phyloP scores from a whole-genome alignment of 2,113 vertebrate species.

The Pygoscelis antarcticus region DNA sequence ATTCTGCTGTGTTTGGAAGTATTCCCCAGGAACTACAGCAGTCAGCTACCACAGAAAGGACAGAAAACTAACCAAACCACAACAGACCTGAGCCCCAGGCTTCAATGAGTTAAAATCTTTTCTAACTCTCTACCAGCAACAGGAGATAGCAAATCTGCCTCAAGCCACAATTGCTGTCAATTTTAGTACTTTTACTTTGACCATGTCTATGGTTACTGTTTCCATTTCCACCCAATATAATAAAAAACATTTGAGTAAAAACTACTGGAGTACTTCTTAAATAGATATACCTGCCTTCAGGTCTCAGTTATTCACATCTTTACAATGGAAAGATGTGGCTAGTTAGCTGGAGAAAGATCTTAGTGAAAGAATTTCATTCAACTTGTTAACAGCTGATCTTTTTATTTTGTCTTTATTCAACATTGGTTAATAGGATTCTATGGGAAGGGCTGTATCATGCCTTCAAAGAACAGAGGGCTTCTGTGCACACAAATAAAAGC shows the following conservation, averaged over 20 bases:
- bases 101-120: not conserved
- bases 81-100: not conserved
- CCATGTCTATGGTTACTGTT: not conserved
- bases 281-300: not conserved
- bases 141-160: not conserved
- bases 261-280: not conserved
- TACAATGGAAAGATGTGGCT: not conserved
- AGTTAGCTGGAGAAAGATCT: not conserved
- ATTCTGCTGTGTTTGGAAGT: not conserved
- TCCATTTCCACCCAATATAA: not conserved
- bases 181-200: not conserved
- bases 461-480: not conserved
- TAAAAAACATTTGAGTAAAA: not conserved
- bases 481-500: not conserved
- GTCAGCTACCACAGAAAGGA: not conserved
- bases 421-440: constrained; percentile 3
- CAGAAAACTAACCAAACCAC: not conserved
- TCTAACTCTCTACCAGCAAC: not conserved
- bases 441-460: not conserved
- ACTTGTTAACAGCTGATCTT: constrained; percentile 34
- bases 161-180: not conserved
- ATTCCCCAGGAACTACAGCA: not conserved
- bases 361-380: constrained; percentile 43
- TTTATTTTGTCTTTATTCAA: constrained; percentile 55
- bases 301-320: not conserved